These are phyloP conservation scores for Crepidodera aurea DNA, from an alignment of 2,888 invertebrate genomes.

Conservation along the genomic window DNA sequence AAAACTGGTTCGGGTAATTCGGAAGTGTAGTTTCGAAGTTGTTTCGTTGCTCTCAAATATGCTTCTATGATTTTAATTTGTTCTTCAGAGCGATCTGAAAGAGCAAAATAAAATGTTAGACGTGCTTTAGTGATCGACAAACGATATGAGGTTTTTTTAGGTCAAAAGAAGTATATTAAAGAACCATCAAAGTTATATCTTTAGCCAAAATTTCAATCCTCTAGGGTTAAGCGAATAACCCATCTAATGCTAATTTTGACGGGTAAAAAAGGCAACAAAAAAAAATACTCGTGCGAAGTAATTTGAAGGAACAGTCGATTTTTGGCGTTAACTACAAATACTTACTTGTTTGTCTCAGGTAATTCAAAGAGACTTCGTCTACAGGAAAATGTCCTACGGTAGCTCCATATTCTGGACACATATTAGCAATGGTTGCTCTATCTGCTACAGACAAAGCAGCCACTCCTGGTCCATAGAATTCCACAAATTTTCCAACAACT, in stretches of 20 bases:
- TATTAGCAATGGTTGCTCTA: conserved; percentile 96
- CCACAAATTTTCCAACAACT: conserved; percentile 98
- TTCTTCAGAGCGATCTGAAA: conserved; percentile 77
- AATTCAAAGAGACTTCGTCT: conserved; percentile 81
- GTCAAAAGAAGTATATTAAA: too few species aligned
- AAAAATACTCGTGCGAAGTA: too few species aligned
- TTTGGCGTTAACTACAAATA: not conserved
- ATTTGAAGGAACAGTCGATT: too few species aligned
- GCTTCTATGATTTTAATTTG: conserved; percentile 81
- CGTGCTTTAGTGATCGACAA: too few species aligned
- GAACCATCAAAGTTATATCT: too few species aligned
- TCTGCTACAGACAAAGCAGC: conserved; percentile 92
- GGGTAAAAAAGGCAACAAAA: conserved; percentile 30
- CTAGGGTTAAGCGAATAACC: too few species aligned
- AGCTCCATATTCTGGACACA: conserved; percentile 99
- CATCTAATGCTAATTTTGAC: too few species aligned
- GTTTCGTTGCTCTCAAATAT: conserved; percentile 82
- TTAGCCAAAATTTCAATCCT: too few species aligned
- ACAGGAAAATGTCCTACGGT: conserved; percentile 96
- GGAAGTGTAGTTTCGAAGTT: conserved; percentile 85
- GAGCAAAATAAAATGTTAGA: conserved; percentile 44
- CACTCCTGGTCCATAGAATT: conserved; percentile 97
- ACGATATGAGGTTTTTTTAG: too few species aligned
- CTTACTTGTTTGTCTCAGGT: conserved; percentile 84
- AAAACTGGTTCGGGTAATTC: conserved; percentile 82